Base-by-base conservation (phyloP, 2,797 vertebrate species). In the Rhinichthys osculus region DNA sequence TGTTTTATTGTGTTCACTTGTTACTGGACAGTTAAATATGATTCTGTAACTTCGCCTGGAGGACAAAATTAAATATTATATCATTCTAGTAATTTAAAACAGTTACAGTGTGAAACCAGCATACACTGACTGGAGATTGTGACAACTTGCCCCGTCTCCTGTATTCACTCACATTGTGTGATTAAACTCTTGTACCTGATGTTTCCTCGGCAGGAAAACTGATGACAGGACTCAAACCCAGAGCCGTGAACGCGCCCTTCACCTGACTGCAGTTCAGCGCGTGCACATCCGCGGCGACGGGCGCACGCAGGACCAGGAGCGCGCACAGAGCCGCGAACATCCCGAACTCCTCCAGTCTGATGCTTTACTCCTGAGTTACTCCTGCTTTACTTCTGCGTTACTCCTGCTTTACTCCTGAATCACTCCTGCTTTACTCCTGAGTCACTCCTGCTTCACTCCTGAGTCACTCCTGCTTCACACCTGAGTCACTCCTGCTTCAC, bases 201-300 rank as follows among this genome's bases (percentile, higher is more conserved):
- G 97, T 97, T 92, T 97, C 96, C 93, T 97, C 97, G 44, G 94
- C 95, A 87, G 97, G 97, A 83, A 97, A 50, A 50, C 47, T 16
- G 47, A 95, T 91, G 95, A 95, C 90, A 92, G 97, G 93, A 93
- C 95, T 96, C 95, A 97, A 97, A 88, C 97, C 97, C 91, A 95
- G 97, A 78, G 92, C 95, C 52, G 91, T 62, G 85, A 96, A 97
- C 82, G 96, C 96, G 89, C 96, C 96, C 88, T 95, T 95, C 94
- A 97, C 96, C 92, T 96, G 96, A 83, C 95, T 93, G 94, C 97
- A 98, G 92, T 96, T 96, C 91, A 96, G 94, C 50, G 95, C 94
- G 89, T 94, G 96, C 44, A 94, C 91, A 84, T 97, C 97, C 85
- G 95, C 94, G 62, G 92, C 92, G 19, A 94, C 93, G 54, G 95